Percentiles rank a stretch among this genome's conserved stretches.
Evolutionary conservation across 2,797 vertebrate species (phyloP).

Genomic region (Holocentrus rufus): DNA sequence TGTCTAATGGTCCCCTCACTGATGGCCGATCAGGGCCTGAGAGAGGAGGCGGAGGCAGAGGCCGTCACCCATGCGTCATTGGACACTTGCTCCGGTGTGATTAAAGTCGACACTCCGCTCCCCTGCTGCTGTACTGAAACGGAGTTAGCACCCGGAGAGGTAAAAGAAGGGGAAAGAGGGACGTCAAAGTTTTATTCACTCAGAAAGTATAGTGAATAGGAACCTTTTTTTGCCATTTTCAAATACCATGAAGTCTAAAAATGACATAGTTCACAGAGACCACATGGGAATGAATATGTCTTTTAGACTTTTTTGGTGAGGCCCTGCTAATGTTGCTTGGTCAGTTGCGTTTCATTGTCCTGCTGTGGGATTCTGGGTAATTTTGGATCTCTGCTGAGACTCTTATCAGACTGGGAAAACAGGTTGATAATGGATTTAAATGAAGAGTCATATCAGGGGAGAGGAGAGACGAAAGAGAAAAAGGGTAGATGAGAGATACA

Average conservation of each 20-base stretch:
- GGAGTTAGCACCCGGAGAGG: not conserved
- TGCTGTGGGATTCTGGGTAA: slow-evolving; percentile 41
- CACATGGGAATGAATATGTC: slow-evolving; percentile 4
- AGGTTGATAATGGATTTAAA: slow-evolving; percentile 41
- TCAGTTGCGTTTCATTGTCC: slow-evolving; percentile 29
- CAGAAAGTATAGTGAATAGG: no score
- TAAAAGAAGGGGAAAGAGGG: not conserved
- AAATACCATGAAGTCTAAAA: not conserved
- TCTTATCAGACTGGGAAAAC: slow-evolving; percentile 36
- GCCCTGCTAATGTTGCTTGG: not conserved
- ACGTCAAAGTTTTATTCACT: no score
- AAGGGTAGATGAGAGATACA: slow-evolving; percentile 30
- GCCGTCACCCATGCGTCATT: slow-evolving; percentile 45
- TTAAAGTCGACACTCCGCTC: slow-evolving; percentile 45
- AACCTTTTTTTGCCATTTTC: no score
- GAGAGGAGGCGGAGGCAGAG: slow-evolving; percentile 28
- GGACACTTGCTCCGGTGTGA: slow-evolving; percentile 48
- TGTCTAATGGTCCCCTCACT: slow-evolving; percentile 39
- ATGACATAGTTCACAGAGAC: not conserved
- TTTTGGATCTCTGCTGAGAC: slow-evolving; percentile 42
- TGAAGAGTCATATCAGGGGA: slow-evolving; percentile 23
- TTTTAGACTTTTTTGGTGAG: not conserved
- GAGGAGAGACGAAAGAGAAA: slow-evolving; percentile 1
- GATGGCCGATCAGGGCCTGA: slow-evolving; percentile 23
- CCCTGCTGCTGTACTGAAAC: slow-evolving; percentile 8